Evolutionary conservation across 2,888 invertebrate genomes (phyloP), one percentile per base, ranked within the genome.

Genomic region (Diogma glabrata): DNA sequence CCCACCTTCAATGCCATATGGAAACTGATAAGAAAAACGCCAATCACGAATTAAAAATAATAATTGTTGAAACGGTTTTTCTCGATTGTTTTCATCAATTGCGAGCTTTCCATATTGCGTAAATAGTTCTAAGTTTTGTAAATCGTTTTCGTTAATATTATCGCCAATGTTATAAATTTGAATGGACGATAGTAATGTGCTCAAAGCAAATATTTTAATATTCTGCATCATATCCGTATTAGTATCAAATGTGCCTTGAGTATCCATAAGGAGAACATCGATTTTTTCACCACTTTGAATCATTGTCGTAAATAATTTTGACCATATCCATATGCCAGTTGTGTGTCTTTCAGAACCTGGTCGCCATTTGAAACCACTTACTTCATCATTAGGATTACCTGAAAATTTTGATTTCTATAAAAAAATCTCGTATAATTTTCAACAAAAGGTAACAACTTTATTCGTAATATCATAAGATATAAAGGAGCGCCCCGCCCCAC

Each of bases 241-340:
- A 23, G 10, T 40, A 19, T 52, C 52, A 24, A 52, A 52, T 23
- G 47, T 43, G 1, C 52, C 52, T 52, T 52, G 52, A 9, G 52
- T 43, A 47, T 52, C 52, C n/a, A 52, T 47, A 2, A 52, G 3
- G 2, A 50, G 2, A 10, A 52, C 33, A 16, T 47, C 52, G 5
- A 52, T 17, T 17, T 50, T 40, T 40, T 52, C 47, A 4, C 46
- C 52, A 28, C 22, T 46, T 3, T 30, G 10, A 23, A 19, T 12
- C 4, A 36, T 24, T 5, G 33, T 47, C 8, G 48, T 50, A 16
- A 51, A 52, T 2, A 52, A 30, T 16, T 52, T 50, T 5, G 47
- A 48, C 50, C 50, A 52, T 10, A 52, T 38, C 7, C 30, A 30
- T 6, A 52, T 50, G 6, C 52, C 50, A 2, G 47, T 52, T 22